These are phyloP conservation scores for Marasmarcha lunaedactyla DNA, from an alignment of 2,888 invertebrate species.

Conservation along the genomic window DNA sequence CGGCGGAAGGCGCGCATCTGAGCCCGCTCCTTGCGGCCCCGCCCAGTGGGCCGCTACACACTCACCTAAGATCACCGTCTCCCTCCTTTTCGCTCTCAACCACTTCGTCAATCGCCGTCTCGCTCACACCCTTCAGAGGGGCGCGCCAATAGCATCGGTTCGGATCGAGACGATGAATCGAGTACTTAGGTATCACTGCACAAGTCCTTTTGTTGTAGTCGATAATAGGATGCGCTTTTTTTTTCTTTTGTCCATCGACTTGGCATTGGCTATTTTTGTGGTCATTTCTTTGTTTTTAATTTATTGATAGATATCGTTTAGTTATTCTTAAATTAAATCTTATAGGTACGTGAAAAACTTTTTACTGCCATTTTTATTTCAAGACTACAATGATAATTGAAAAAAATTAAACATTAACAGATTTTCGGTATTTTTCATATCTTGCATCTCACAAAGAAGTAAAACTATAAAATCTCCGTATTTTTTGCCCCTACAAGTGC, in stretches of 20 bases:
- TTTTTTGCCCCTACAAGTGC: neutral
- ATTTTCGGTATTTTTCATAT: no score
- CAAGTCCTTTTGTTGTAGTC: slow-evolving; percentile 69
- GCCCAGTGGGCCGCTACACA: slow-evolving; percentile 72
- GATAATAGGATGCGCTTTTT: slow-evolving; percentile 70
- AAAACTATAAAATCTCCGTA: no score
- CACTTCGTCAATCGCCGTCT: slow-evolving; percentile 31
- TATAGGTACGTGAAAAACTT: no score
- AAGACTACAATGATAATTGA: no score
- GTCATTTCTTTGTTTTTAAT: slow-evolving; percentile 36
- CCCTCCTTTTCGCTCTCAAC: slow-evolving; percentile 49
- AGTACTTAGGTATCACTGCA: slow-evolving; percentile 71
- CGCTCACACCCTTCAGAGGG: slow-evolving; percentile 59
- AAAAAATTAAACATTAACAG: no score
- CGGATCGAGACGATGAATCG: slow-evolving; percentile 69
- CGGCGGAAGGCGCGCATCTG: slow-evolving; percentile 72
- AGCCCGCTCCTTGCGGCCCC: slow-evolving; percentile 72
- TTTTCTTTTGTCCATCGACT: slow-evolving; percentile 52
- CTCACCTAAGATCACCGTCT: slow-evolving; percentile 64
- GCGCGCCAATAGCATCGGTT: slow-evolving; percentile 69
- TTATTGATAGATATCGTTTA: no score
- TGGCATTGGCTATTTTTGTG: slow-evolving; percentile 29
- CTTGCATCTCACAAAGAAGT: no score
- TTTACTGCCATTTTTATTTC: no score
- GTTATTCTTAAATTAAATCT: no score